Evolutionary conservation across 2,113 vertebrate species (phyloP).

Genomic region (Albula glossodonta): DNA sequence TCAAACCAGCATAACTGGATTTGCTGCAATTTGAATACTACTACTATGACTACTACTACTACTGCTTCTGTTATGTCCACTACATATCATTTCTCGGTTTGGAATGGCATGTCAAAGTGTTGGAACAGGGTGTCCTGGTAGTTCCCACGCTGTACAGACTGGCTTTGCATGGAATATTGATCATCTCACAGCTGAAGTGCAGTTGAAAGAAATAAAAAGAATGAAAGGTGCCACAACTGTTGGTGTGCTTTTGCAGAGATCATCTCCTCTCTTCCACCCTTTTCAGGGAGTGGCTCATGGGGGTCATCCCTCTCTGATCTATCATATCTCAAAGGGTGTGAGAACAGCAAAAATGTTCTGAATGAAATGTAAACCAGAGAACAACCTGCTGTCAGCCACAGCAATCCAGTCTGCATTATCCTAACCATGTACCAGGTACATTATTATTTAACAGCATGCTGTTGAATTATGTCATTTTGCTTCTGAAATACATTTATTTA

Average conservation of each 20-base stretch:
- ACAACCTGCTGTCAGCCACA: constrained; percentile 8
- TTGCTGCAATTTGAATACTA: too few relatives aligned
- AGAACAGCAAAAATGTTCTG: background rate
- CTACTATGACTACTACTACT: too few relatives aligned
- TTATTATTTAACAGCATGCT: too few relatives aligned
- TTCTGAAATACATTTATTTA: too few relatives aligned
- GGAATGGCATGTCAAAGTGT: constrained; percentile 22
- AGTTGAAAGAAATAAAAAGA: constrained; percentile 55
- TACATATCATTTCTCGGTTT: too few relatives aligned
- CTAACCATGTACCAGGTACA: too few relatives aligned
- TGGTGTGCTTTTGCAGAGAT: background rate
- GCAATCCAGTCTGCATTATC: background rate
- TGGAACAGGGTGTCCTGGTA: constrained; percentile 43
- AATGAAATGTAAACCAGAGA: constrained; percentile 15
- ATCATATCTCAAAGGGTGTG: constrained; percentile 14
- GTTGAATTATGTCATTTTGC: too few relatives aligned
- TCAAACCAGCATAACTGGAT: too few relatives aligned
- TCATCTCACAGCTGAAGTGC: constrained; percentile 57
- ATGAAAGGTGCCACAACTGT: constrained; percentile 59
- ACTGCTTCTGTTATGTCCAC: too few relatives aligned
- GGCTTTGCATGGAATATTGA: constrained; percentile 69
- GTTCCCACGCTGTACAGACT: constrained; percentile 67
- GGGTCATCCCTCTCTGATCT: background rate
- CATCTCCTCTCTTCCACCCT: background rate
- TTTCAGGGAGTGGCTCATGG: background rate